Evolutionary conservation across 1,140 invertebrate genomes (phyloP).

Genomic region (Panulirus ornatus): DNA sequence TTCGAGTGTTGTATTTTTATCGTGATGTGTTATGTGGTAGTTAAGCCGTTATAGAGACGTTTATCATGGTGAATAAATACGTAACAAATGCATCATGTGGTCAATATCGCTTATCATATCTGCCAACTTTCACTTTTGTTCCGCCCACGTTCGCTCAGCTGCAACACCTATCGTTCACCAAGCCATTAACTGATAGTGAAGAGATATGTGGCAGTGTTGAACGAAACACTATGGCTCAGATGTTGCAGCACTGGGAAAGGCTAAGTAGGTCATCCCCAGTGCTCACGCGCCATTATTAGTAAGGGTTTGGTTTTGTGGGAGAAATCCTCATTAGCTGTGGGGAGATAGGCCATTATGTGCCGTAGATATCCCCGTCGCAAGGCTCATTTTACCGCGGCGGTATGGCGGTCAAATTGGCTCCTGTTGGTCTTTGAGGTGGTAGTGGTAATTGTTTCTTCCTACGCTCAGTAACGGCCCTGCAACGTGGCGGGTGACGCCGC

Average conservation of each 20-base stretch:
- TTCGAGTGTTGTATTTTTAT: neutral
- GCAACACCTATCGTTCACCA: neutral
- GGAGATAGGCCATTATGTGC: neutral
- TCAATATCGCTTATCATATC: conserved; percentile 59
- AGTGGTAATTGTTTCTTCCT: neutral
- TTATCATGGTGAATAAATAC: conserved; percentile 2
- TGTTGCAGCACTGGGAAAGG: neutral
- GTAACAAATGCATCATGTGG: conserved; percentile 37
- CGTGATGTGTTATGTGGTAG: neutral
- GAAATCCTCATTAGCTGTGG: conserved; percentile 23
- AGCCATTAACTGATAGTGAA: neutral
- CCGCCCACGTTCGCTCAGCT: neutral
- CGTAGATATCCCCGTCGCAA: neutral
- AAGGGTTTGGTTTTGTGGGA: conserved; percentile 28
- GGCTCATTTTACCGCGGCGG: neutral
- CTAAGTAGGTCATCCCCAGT: conserved; percentile 40
- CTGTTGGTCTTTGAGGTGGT: neutral
- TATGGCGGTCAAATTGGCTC: neutral
- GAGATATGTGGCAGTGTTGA: neutral
- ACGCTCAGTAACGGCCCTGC: neutral
- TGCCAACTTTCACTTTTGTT: conserved; percentile 63
- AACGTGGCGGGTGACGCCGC: neutral
- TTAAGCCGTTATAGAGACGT: neutral
- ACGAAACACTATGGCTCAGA: neutral
- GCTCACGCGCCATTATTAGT: conserved; percentile 43